phyloP scores from a whole-genome alignment of 2,113 vertebrate genomes.

The Plestiodon gilberti region DNA sequence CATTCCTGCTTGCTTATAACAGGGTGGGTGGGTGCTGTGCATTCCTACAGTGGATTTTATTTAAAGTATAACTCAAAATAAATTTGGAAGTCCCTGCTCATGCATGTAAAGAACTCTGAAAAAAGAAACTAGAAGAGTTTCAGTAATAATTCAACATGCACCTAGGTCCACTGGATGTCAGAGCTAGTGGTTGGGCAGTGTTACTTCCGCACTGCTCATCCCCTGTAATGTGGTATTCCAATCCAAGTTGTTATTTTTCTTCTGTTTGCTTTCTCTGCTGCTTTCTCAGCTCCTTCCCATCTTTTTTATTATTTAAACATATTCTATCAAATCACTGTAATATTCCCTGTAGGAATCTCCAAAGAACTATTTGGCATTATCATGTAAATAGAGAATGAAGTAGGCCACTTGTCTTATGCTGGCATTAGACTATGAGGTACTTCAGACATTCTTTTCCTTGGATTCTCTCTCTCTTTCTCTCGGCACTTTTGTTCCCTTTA shows the following conservation, averaged over 20 bases:
- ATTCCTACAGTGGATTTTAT: no score
- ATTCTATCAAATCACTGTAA: neutral
- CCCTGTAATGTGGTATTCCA: neutral
- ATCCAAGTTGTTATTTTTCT: neutral
- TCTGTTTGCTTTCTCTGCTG: neutral
- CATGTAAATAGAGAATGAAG: neutral
- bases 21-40: no score
- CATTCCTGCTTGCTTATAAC: no score
- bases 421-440: neutral
- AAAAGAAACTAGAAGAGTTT: no score
- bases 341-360: neutral
- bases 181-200: no score
- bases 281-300: neutral
- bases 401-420: neutral
- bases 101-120: no score
- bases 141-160: no score
- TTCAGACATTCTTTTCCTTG: neutral
- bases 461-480: neutral
- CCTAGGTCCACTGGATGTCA: no score
- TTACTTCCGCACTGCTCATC: neutral
- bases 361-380: neutral
- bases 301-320: no score
- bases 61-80: no score
- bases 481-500: neutral
- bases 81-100: no score